phyloP scores from a whole-genome alignment of 2,888 invertebrate species.

The Agrenia bidenticulata region DNA sequence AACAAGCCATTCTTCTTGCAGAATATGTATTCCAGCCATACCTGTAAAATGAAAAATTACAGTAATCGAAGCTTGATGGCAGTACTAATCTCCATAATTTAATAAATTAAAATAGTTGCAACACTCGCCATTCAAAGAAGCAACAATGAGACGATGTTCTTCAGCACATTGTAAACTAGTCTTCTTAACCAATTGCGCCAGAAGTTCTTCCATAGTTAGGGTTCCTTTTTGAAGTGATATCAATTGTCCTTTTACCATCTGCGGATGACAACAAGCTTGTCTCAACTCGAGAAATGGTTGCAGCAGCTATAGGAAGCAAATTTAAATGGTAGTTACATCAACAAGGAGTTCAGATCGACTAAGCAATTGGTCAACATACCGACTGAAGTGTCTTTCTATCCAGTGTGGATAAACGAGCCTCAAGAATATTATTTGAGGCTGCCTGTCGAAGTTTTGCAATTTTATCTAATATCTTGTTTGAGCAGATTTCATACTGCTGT shows the following conservation, averaged over 20 bases:
- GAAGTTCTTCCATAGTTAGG: conserved; percentile 66
- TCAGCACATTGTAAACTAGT: conserved; percentile 66
- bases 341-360: too few species aligned
- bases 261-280: conserved; percentile 72
- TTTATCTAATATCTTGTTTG: conserved; percentile 59
- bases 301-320: conserved; percentile 58
- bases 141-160: conserved; percentile 61
- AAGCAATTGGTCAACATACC: conserved; percentile 53
- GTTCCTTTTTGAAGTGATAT: conserved; percentile 59
- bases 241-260: conserved; percentile 63
- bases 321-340: too few species aligned
- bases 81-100: too few species aligned
- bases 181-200: conserved; percentile 66
- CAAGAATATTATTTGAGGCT: conserved; percentile 20
- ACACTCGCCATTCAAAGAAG: conserved; percentile 66
- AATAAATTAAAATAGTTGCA: too few species aligned
- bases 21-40: conserved; percentile 65
- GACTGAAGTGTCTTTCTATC: conserved; percentile 58
- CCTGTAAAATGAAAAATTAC: conserved; percentile 56
- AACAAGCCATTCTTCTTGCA: conserved; percentile 60
- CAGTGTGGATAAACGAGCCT: conserved; percentile 54
- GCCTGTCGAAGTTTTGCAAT: conserved; percentile 38
- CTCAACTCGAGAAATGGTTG: conserved; percentile 67
- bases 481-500: conserved; percentile 63
- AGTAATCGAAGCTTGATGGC: not conserved